Base-by-base conservation (phyloP, 2,797 vertebrate genomes). In the Ambastaia sidthimunki region DNA sequence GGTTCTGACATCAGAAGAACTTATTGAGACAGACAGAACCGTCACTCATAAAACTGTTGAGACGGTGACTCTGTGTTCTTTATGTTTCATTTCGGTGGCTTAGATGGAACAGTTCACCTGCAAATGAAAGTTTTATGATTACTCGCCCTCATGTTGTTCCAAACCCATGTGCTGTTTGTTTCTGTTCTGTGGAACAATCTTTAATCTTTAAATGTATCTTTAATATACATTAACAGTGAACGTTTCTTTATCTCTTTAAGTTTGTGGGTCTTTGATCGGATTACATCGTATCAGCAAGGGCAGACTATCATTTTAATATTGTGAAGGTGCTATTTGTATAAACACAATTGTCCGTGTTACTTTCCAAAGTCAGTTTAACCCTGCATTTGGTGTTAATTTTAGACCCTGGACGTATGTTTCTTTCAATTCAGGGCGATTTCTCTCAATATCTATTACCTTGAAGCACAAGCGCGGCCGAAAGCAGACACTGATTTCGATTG, bases 401-500 rank as follows among this genome's bases (percentile, higher is more conserved):
- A 4, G 2, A 71, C 37, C 34, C 19, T 71, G 15, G 31, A 4
- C 37, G 48, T 34, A 62, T 69, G 10, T 25, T 18, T 34, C 4
- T 50, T 74, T 73, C 4, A 60, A 37, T 80, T 44, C 47, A 71
- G 7, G 55, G 67, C 25, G 50, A 54, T 55, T 34, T 73, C 60
- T 31, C 60, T 63, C 69, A 18, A 47, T 76, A 63, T 78, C 52
- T 71, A 71, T 74, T 62, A 59, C 37, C 23, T 71, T 76, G 47
- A 23, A 52, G 68, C 41, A 23, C 23, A 19, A 76, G 37, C 34
- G 44, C 31, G 63, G 31, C 67, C 66, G 50, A 71, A 11, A 15
- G 66, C 59, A 70, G 41, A 52, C 28, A 37, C 66, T 37, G 77
- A 82, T 73, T 84, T 85, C 71, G 81, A 89, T 85, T 78, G 52